Conservation (phyloP, 2,113 vertebrate genomes). For the Odocoileus virginianus region DNA sequence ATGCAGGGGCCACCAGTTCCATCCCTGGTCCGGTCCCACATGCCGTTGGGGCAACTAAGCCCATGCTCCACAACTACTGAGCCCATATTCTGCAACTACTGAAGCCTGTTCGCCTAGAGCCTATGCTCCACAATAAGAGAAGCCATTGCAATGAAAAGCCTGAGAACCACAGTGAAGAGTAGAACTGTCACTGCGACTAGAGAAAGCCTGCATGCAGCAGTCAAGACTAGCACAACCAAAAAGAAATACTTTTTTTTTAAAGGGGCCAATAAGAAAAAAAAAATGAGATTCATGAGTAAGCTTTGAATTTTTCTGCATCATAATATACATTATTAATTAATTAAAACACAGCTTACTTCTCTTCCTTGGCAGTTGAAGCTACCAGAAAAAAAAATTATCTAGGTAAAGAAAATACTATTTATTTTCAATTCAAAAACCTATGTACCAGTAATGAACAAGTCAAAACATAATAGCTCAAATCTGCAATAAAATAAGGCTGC, state of each 20-base stretch:
- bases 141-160: neutral
- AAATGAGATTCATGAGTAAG: neutral
- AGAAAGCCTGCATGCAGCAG: neutral
- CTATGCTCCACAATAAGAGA: neutral
- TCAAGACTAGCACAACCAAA: neutral
- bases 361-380: neutral
- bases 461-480: conserved; percentile 38
- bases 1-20: neutral
- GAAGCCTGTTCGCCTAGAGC: neutral
- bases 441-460: neutral
- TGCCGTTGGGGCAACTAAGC: neutral
- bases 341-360: conserved; percentile 33
- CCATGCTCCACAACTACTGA: neutral
- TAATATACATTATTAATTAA: neutral
- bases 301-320: neutral
- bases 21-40: neutral
- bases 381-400: neutral
- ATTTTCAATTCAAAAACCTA: conserved; percentile 31
- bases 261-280: neutral
- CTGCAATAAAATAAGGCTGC: neutral
- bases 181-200: neutral
- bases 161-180: neutral
- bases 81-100: neutral
- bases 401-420: conserved; percentile 3
- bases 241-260: neutral